These are phyloP conservation scores for Corbicula japonica DNA, from an alignment of 2,888 invertebrate species.

Conservation along the genomic window DNA sequence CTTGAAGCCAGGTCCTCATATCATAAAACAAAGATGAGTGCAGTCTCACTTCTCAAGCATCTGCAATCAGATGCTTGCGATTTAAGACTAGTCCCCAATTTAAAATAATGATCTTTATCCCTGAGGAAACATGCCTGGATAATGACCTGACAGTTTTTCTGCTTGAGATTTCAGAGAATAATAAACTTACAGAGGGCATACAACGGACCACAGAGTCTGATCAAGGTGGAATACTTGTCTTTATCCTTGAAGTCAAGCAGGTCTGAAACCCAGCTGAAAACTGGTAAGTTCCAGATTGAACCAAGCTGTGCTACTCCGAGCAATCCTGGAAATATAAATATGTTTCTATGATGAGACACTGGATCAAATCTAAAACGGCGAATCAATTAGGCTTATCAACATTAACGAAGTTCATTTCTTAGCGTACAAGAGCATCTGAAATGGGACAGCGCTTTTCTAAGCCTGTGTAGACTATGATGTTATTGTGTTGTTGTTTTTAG, in stretches of 20 bases:
- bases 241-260: constrained; percentile 76
- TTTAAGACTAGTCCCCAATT: too few species aligned
- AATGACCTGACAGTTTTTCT: too few species aligned
- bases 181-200: constrained; percentile 72
- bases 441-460: background rate
- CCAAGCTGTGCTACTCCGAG: constrained; percentile 79
- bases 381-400: background rate
- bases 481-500: background rate
- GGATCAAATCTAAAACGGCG: background rate
- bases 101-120: too few species aligned
- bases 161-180: too few species aligned
- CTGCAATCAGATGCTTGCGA: too few species aligned
- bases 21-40: too few species aligned
- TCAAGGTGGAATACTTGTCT: constrained; percentile 77
- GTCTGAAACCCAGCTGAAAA: constrained; percentile 83
- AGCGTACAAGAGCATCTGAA: background rate
- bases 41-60: too few species aligned
- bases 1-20: too few species aligned
- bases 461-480: background rate
- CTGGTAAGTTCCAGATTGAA: constrained; percentile 81
- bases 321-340: constrained; percentile 71
- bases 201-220: constrained; percentile 74
- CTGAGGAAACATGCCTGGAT: too few species aligned
- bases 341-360: background rate
- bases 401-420: background rate